Base-by-base conservation (phyloP, 2,888 invertebrate genomes). In the Protodeltote pygarga region DNA sequence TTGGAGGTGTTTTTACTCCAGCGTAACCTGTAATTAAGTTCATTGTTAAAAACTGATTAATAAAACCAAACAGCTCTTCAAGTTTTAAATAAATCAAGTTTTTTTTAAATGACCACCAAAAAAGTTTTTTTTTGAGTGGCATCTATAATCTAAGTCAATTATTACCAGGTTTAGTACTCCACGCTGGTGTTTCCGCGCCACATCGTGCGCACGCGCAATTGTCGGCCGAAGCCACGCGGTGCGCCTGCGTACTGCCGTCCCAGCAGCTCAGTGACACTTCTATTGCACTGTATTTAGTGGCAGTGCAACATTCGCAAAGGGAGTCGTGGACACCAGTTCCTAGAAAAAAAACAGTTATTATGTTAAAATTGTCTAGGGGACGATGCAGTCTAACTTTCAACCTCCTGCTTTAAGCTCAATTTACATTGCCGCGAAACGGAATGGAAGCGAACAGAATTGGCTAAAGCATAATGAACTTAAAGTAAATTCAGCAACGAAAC, bases 261-360 rank as follows among this genome's bases (percentile, higher is more conserved):
- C 48, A 75, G 60, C 89, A 90, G 13, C 5, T 17, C 57, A 89
- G 73, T 29, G 32, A 1, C 57, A 93, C 87, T 2, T 72, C 51
- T 9, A 93, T 29, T 5, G 77, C 61, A n/a, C 69, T 65, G 73
- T 86, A 91, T 29, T 73, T 47, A 0, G 61, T 51, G 5, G 93
- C 92, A 27, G 81, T 83, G 74, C 94, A 95, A 69, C 95, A 95
- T 47, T 93, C 89, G 78, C 95, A 94, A 45, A 79, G 73, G 0
- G 89, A 79, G 60, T 94, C 94, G 76, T 95, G 94, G 34, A 78
- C 70, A 31, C 93, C 93, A 0, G 92, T 92, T 59, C 83, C 94
- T 93, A 75, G 4, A 21, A 20, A 2, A 35, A 3, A 8, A 17
- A n/a, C n/a, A n/a, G n/a, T n/a, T n/a, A n/a, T n/a, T n/a, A n/a